Base-by-base conservation (phyloP, 2,888 invertebrate genomes). In the Eumerus sabulonum region DNA sequence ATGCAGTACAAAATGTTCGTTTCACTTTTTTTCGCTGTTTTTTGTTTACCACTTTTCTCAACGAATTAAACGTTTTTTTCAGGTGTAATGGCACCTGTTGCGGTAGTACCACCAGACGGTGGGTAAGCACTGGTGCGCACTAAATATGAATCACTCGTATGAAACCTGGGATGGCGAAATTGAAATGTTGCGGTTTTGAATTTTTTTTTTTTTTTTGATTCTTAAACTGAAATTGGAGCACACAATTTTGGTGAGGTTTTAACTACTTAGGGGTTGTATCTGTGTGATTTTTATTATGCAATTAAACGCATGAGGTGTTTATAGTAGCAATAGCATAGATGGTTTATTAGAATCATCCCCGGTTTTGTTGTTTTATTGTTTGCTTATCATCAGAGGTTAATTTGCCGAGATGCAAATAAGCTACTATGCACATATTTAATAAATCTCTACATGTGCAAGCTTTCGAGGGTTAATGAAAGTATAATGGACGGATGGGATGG, bases 61-160 rank as follows among this genome's bases (percentile, higher is more conserved):
- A 63, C 57, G 35, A 62, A 57, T 67, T 59, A 64, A 71, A 64
- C 71, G 53, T 74, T 68, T 40, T 36, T 50, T 63, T 38, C 59
- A 70, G 76, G 70, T 70, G 70, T 50, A 50, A 68, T 77, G 57
- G 54, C 77, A 77, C 73, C 73, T 77, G 77, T 63, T 72, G 63
- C 50, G 51, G 42, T 60, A 36, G 38, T 45, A 51, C 53, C 47
- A 45, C 59, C 64, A 63, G 50, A 48, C 47, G 27, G 3, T 27
- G 27, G 27, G 7, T 27, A 27, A 38, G 35, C 44, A 62, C 64
- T 36, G 44, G 62, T 67, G 51, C 45, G 40, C 48, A 54, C 48
- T 17, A 17, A 51, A 51, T 12, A 73, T 73, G 67, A 77, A 51
- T 77, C 76, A 76, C 45, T 63, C 42, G 4, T 45, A 42, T 9